These are phyloP conservation scores for Euleptes europaea DNA, from an alignment of 2,113 vertebrate species.

Conservation along the genomic window DNA sequence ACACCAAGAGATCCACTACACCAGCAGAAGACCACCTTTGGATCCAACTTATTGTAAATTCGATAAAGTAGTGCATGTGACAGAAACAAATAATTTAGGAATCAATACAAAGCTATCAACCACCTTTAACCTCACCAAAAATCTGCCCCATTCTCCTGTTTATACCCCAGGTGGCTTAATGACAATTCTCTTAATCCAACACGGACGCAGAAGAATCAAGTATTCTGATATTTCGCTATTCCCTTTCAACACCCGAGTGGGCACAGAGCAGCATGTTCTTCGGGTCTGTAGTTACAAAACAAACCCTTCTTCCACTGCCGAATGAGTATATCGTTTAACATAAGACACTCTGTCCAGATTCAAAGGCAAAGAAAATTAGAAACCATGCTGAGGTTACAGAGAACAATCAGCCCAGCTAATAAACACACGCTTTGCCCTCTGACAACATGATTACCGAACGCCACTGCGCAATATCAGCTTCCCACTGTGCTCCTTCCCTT, in stretches of 20 bases:
- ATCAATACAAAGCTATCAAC: neutral
- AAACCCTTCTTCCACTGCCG: neutral
- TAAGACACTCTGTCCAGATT: neutral
- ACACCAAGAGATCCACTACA: too few relatives aligned
- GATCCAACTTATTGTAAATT: too few relatives aligned
- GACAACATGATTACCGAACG: neutral
- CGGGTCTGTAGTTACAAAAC: neutral
- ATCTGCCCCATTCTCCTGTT: neutral
- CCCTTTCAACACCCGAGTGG: neutral
- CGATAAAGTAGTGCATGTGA: neutral
- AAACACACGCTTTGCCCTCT: neutral
- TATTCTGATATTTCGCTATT: neutral
- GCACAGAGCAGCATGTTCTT: neutral
- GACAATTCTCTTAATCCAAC: neutral
- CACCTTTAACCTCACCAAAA: neutral
- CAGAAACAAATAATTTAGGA: neutral
- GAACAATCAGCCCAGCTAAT: too few relatives aligned
- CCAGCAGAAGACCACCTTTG: too few relatives aligned
- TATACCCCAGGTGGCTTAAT: neutral
- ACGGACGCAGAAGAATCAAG: neutral
- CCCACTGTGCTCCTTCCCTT: neutral
- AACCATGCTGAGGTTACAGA: neutral
- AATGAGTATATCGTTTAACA: neutral
- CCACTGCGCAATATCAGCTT: neutral
- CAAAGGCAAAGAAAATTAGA: neutral